Conservation (phyloP, 2,888 invertebrate species). For the Lissonota sp. region DNA sequence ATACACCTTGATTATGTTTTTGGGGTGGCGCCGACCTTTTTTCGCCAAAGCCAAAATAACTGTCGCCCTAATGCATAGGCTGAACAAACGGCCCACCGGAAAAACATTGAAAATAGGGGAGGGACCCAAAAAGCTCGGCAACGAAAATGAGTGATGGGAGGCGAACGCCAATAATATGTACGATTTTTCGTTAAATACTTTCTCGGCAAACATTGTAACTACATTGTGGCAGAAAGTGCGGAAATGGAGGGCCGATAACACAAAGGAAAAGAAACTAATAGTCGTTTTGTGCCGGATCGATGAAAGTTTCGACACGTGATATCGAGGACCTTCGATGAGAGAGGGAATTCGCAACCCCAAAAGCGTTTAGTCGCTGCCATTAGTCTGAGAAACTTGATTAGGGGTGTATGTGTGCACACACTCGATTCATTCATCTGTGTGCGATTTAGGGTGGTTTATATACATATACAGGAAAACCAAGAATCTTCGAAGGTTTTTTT, state of each 20-base stretch:
- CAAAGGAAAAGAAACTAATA: slow-evolving; percentile 37
- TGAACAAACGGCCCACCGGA: slow-evolving; percentile 52
- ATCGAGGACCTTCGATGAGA: slow-evolving; percentile 11
- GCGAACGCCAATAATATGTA: neutral
- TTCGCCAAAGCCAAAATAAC: no score
- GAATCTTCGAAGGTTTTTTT: slow-evolving; percentile 35
- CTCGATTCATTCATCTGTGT: slow-evolving; percentile 8
- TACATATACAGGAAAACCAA: slow-evolving; percentile 16
- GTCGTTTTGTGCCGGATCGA: slow-evolving; percentile 54
- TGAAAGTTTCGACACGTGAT: slow-evolving; percentile 54
- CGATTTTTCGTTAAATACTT: slow-evolving; percentile 3
- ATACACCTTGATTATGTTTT: no score
- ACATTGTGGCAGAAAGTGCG: neutral
- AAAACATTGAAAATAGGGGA: slow-evolving; percentile 11
- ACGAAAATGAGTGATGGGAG: slow-evolving; percentile 4
- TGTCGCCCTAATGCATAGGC: slow-evolving; percentile 64
- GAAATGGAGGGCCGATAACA: slow-evolving; percentile 13
- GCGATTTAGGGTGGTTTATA: slow-evolving; percentile 10
- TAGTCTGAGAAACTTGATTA: slow-evolving; percentile 57
- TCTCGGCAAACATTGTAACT: slow-evolving; percentile 3
- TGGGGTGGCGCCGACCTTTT: no score
- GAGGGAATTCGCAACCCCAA: slow-evolving; percentile 44
- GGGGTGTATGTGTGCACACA: slow-evolving; percentile 40
- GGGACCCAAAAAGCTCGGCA: slow-evolving; percentile 1
- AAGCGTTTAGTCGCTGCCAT: slow-evolving; percentile 51